A percentile compares a stretch with the other conserved stretches of the same genome.
phyloP scores from a whole-genome alignment of 2,797 vertebrate species.

The Paramormyrops hopkinsi region DNA sequence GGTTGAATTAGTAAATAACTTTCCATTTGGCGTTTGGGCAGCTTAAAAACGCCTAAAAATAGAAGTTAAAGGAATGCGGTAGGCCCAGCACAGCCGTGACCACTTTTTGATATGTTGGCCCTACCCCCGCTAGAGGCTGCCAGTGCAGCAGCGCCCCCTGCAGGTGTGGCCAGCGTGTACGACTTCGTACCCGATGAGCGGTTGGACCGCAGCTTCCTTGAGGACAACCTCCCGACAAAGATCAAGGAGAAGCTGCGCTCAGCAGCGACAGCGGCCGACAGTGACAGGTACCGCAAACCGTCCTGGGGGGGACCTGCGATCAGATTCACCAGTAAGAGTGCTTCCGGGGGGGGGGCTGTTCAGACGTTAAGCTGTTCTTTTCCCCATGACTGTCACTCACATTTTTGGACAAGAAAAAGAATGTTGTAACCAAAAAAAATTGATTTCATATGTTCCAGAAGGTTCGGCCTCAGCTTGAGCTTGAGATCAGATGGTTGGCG shows the following conservation, averaged over 20 bases:
- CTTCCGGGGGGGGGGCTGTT: neutral
- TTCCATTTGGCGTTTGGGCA: neutral
- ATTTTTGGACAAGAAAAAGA: neutral
- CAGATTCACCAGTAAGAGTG: neutral
- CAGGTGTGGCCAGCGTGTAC: constrained; percentile 72
- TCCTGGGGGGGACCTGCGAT: neutral
- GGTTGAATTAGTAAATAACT: neutral
- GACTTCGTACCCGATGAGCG: constrained; percentile 87
- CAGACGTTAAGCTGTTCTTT: neutral
- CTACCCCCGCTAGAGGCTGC: constrained; percentile 45
- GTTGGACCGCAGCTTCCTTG: constrained; percentile 86
- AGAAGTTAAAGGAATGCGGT: neutral
- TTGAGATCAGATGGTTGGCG: neutral
- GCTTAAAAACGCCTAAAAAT: neutral
- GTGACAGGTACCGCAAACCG: constrained; percentile 70
- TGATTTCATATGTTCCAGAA: neutral
- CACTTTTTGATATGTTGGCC: neutral
- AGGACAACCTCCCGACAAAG: constrained; percentile 61
- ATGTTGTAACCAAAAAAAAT: neutral
- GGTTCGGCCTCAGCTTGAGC: too few species aligned
- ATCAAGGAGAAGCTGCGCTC: constrained; percentile 37
- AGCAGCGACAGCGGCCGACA: constrained; percentile 52
- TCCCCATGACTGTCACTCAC: neutral
- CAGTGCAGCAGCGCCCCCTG: constrained; percentile 41
- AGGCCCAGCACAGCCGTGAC: neutral